Evolutionary conservation across 2,888 invertebrate genomes (phyloP).

Genomic region (Corbicula japonica): DNA sequence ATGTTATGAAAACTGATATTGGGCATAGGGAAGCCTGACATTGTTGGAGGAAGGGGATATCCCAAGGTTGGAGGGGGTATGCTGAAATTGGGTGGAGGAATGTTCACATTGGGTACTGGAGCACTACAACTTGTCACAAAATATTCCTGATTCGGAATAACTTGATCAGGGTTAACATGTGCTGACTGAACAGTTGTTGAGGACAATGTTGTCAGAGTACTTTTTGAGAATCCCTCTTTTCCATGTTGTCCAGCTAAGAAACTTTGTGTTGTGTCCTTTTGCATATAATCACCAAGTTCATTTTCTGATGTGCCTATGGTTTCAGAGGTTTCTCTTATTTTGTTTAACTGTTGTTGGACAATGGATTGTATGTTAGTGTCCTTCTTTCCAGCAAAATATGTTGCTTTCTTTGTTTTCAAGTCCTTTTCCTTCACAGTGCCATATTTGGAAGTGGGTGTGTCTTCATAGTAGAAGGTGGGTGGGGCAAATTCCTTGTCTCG

Average conservation of each 20-base stretch:
- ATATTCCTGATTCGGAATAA: background rate
- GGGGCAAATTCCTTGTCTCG: constrained; percentile 81
- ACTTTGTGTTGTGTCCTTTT: background rate
- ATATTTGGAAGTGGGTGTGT: constrained; percentile 1
- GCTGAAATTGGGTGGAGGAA: constrained; percentile 15
- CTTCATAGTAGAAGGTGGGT: constrained; percentile 73
- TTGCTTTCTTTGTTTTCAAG: background rate
- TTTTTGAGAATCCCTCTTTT: background rate
- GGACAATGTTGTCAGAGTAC: background rate
- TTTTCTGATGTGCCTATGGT: background rate
- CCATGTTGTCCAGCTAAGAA: background rate
- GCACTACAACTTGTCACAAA: background rate
- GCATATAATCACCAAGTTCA: background rate
- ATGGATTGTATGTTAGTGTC: constrained; percentile 10
- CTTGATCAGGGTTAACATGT: background rate
- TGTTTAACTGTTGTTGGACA: constrained; percentile 36
- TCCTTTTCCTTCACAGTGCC: constrained; percentile 12
- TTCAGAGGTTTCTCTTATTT: constrained; percentile 21
- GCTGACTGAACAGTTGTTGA: constrained; percentile 3
- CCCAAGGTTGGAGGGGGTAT: constrained; percentile 2
- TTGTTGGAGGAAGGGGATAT: constrained; percentile 4
- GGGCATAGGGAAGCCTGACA: background rate
- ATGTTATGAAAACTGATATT: constrained; percentile 5
- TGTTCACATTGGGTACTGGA: background rate
- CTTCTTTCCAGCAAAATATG: background rate